Evolutionary conservation across 2,797 vertebrate species (phyloP), one percentile per base, ranked within the genome.

Genomic region (Lerista edwardsae): DNA sequence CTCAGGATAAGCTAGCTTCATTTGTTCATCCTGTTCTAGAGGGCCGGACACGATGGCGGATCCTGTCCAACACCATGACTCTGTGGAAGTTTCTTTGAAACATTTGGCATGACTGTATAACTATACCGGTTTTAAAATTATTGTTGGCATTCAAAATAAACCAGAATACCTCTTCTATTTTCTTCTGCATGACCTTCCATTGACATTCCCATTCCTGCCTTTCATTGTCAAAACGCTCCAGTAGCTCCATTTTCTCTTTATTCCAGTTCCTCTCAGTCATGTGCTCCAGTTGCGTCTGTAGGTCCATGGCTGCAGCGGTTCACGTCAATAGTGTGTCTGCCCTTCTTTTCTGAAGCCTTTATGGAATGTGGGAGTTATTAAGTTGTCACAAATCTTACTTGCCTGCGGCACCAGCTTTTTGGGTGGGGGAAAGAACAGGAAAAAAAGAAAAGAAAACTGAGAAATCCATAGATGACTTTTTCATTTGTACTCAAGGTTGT

Each of bases 191-290:
- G 89, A 98, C 96, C 91, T 97, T 97, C 96, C 99, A 97, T 67
- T 99, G 98, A 90, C 96, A 97, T 95, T 99, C 98, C 99, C 98
- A 99, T 90, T 99, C 98, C 84, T 96, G 98, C 93, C 98, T 97
- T 95, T 99, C 99, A 0, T 95, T 95, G 86, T 99, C 97, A 92
- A 99, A 99, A 92, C 96, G 96, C 94, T 99, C 97, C 94, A 99
- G 95, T 90, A 99, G 94, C 90, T 99, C 98, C 65, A 97, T 96
- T 94, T 97, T 98, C 93, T 99, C 98, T 92, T 96, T 97, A 84
- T 96, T 95, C 98, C 98, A 99, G 95, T 95, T 96, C 85, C 90
- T 96, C 92, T 98, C 97, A 1, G 94, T 97, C 47, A 59, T 55
- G 93, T 95, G 96, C 90, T 98, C 98, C 96, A 98, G 90, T 25